Evolutionary conservation across 2,113 vertebrate species (phyloP).

Genomic region (Delphinapterus leucas): DNA sequence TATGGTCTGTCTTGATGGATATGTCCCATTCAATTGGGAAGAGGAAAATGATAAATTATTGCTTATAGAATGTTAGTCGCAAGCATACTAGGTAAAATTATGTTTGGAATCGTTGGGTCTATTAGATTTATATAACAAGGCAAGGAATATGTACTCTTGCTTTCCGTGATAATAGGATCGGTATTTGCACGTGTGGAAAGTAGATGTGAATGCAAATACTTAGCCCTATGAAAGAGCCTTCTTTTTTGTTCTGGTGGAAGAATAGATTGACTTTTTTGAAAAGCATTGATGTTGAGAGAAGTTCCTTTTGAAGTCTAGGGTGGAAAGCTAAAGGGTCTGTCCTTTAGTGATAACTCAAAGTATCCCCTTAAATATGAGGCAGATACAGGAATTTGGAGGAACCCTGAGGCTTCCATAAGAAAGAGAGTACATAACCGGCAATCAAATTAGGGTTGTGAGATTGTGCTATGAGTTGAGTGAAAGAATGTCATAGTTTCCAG

Average conservation of each 20-base stretch:
- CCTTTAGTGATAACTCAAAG: neutral
- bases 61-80: neutral
- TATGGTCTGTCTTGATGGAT: neutral
- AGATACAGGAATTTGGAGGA: neutral
- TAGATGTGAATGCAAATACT: neutral
- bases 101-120: neutral
- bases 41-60: neutral
- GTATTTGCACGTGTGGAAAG: neutral
- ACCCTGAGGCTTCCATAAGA: neutral
- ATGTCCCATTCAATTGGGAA: neutral
- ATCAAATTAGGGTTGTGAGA: neutral
- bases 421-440: neutral
- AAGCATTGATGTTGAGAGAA: neutral
- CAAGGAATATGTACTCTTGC: neutral
- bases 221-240: neutral
- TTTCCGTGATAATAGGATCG: neutral
- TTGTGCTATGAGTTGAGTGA: neutral
- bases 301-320: neutral
- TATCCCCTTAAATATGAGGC: neutral
- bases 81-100: neutral
- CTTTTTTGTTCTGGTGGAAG: neutral
- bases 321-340: neutral
- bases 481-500: neutral
- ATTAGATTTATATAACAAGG: neutral
- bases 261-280: neutral